Base-by-base conservation (phyloP, 2,888 invertebrate genomes). In the Idaea aversata region DNA sequence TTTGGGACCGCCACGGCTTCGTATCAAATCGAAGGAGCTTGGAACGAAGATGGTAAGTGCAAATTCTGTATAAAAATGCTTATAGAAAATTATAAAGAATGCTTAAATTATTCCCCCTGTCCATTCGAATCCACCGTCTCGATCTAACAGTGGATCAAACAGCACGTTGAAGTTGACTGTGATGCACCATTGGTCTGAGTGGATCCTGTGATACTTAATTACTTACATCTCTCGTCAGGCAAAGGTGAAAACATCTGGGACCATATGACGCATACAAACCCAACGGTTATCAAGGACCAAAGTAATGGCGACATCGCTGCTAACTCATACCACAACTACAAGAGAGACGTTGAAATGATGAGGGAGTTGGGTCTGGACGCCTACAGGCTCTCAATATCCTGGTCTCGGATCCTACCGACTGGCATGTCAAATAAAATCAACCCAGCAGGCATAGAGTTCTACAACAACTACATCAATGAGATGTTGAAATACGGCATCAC, bases 401-500 rank as follows among this genome's bases (percentile, higher is more conserved):
- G 96, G 95, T 71, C 94, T 0, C 85, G 95, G 61, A 88, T 96
- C 38, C 80, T 95, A 16, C 95, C 95, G 0, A 91, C 88, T 59
- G 95, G 94, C n/a, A 82, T 89, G 34, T 67, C 88, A 1, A 87
- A 93, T 65, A 75, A 85, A 6, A 78, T 94, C 15, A 96, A 95
- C 78, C 80, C 91, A 74, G 90, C 90, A 0, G 96, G 95, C 5
- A 85, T 96, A 13, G 85, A 91, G 36, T 95, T 95, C 81, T 96
- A 96, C 83, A 94, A 95, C 71, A 88, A 93, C 69, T 84, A 95
- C 5, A 95, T 96, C 64, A 82, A 95, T 75, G 94, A 94, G 77
- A 89, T 96, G 70, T 69, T 95, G 0, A 91, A 88, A 57, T 94
- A 94, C 71, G 93, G 93, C 60, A 95, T 96, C 65, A 81, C 87